Base-by-base conservation (phyloP, 1,140 invertebrate species). In the Zophobas atratus region DNA sequence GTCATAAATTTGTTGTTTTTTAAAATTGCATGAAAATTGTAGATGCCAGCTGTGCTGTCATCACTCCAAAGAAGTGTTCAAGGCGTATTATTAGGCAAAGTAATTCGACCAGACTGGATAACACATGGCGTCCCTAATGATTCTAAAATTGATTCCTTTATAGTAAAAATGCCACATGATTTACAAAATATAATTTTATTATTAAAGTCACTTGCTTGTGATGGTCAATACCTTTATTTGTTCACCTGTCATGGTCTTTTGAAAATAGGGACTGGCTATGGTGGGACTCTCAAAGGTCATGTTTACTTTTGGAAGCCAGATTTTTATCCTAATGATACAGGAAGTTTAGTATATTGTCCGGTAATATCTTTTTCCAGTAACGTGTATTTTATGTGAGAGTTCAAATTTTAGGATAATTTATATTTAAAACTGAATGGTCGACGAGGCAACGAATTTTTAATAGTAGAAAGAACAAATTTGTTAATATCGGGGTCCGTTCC, bases 231-330 rank as follows among this genome's bases (percentile, higher is more conserved):
- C 86, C 88, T 99, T 35, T 98, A 97, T 87, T 86, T 98, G 1
- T 92, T 93, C 83, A 93, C 91, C 81, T 91, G 92, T 0, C 93
- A 91, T 83, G 93, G 96, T 4, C 88, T 98, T 56, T 89, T 95
- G 41, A 98, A 98, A 89, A 92, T 99, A 81, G 97, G 97, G 3
- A 96, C 96, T 79, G 97, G 97, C 32, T 98, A 96, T 87, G 93
- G 94, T 48, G 95, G 94, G 80, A 97, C 97, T 6, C 91, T 97
- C 77, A 95, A 94, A 88, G 96, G 96, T 38, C 94, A 96, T 86
- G 87, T 97, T 46, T 97, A 97, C 86, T 87, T 91, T 77, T 91
- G 93, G 82, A 95, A 95, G 86, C 89, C 92, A 51, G 93, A 96
- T 85, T 94, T 96, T 86, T 95, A 94, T 86, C 90, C 92, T 34